Evolutionary conservation across 2,113 vertebrate genomes (phyloP).

Genomic region (Martes martes): DNA sequence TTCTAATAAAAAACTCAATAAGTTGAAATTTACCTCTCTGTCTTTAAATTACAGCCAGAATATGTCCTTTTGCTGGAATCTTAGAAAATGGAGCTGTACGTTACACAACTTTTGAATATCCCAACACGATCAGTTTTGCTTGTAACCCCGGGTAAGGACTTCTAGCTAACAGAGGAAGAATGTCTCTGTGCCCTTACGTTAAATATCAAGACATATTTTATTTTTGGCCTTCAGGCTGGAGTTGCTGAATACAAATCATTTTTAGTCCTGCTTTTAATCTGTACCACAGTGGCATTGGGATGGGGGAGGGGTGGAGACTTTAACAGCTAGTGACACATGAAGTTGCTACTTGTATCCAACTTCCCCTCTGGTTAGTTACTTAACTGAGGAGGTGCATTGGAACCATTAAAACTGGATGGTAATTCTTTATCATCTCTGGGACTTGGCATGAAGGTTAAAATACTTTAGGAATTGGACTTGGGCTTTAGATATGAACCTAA

Average conservation of each 20-base stretch:
- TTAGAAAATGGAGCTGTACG: constrained; percentile 82
- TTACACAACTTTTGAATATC: constrained; percentile 78
- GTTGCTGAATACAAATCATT: not conserved
- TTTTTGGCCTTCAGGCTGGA: not conserved
- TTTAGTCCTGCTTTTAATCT: not conserved
- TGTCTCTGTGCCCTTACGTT: not conserved
- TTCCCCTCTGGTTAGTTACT: not conserved
- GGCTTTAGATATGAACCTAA: not conserved
- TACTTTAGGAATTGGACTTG: not conserved
- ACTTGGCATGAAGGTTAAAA: not conserved
- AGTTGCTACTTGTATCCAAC: not conserved
- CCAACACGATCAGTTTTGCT: constrained; percentile 83
- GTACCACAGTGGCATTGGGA: not conserved
- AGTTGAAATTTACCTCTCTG: constrained; percentile 1
- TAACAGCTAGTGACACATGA: too few species aligned
- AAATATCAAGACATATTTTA: not conserved
- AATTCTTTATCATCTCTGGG: constrained; percentile 12
- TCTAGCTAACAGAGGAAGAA: not conserved
- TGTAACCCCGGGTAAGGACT: constrained; percentile 89
- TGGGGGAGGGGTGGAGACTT: not conserved
- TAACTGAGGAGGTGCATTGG: not conserved
- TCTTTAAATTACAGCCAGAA: constrained; percentile 82
- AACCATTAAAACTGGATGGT: not conserved
- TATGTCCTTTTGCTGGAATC: constrained; percentile 82
- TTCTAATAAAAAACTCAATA: not conserved